Evolutionary conservation across 2,797 vertebrate species (phyloP).

Genomic region (Onychomys arenicola): DNA sequence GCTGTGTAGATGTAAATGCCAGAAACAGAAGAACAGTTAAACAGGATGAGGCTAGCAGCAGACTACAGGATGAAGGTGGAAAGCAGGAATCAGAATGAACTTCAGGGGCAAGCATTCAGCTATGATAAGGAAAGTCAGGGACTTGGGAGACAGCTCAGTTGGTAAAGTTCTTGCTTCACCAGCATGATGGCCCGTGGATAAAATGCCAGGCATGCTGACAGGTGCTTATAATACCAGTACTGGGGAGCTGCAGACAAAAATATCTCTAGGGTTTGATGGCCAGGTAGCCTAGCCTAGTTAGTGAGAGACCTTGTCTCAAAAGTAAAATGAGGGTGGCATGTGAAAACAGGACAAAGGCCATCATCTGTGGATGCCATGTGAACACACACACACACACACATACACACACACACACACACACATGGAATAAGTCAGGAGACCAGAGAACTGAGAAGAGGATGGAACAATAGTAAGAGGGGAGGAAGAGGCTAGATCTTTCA

Average conservation of each 20-base stretch:
- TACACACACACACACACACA: background rate
- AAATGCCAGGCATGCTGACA: background rate
- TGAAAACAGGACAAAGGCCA: background rate
- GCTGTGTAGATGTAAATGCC: background rate
- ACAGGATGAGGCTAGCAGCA: background rate
- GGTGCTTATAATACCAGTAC: background rate
- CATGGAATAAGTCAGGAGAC: background rate
- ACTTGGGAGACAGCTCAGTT: background rate
- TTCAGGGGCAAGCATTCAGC: background rate
- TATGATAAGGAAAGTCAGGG: background rate
- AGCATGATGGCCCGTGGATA: background rate
- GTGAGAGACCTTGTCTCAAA: background rate
- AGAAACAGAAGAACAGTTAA: background rate
- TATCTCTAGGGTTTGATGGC: background rate
- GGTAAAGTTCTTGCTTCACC: background rate
- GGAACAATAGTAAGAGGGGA: background rate
- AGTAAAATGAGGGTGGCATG: background rate
- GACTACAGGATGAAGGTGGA: background rate
- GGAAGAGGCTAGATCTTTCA: background rate
- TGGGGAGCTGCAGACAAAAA: background rate
- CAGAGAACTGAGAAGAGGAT: background rate
- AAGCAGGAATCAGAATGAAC: background rate
- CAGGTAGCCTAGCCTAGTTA: background rate
- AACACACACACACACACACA: background rate
- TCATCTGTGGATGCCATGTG: too few species aligned